Evolutionary conservation across 2,113 vertebrate genomes (phyloP), one percentile per base, ranked within the genome.

Genomic region (Balaenoptera acutorostrata): DNA sequence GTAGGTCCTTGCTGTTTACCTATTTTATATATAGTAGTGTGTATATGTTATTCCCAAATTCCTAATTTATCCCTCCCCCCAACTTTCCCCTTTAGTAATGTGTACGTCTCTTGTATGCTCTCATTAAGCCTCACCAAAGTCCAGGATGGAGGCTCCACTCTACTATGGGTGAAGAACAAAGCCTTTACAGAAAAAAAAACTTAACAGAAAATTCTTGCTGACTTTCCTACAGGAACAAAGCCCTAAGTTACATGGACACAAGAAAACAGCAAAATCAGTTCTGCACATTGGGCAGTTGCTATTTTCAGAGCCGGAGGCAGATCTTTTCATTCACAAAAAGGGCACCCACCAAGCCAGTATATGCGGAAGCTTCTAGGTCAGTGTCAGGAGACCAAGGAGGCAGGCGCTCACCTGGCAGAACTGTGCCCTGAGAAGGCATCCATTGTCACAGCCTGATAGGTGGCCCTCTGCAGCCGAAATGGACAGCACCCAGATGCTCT

Each of bases 361-460:
- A 55, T n/a, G 13, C 13, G 18, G 21, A 68, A 55, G 49, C 25
- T 8, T 74, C 39, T 3, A 49, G 33, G 57, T 85, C 93, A 25
- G n/a, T 2, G 14, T 77, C 49, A 2, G 33, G 82, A 44, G 57
- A n/a, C 71, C 12, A 66, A 31, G 81, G 36, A 69, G 20, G 49
- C 49, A 23, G 69, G 31, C 11, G 10, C 5, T 27, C 36, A 14
- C 7, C 57, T 39, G 57, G 71, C 18, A 23, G 33, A 69, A n/a
- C 36, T 20, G 23, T 21, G 68, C 72, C 23, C 85, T 39, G 59
- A 11, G 29, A 18, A 82, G 15, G 39, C 23, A 13, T 4, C 63
- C 29, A 4, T 29, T 11, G 3, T 3, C 2, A 2, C 0, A 8
- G 68, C 68, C 80, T 15, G 17, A 12, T 0, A 0, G 41, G 36